Percentiles rank a stretch among this genome's conserved stretches.
These are phyloP conservation scores for Dicentrarchus labrax DNA, from an alignment of 2,113 vertebrate species.

Conservation along the genomic window DNA sequence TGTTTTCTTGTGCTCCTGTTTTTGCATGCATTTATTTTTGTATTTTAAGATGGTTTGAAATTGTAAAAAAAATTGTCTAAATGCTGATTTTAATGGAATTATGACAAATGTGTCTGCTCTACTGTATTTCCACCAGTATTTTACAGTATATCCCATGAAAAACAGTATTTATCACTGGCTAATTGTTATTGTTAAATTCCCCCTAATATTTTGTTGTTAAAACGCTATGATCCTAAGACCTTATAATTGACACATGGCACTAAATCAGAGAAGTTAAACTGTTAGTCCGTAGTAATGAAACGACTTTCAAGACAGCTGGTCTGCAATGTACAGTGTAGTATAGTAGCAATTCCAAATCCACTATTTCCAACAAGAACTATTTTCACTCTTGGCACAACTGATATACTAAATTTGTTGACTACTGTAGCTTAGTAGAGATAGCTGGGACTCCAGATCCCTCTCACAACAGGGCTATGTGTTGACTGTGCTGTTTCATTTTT, in stretches of 20 bases:
- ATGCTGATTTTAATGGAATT: constrained; percentile 50
- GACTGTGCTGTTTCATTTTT: constrained; percentile 18
- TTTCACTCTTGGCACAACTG: constrained; percentile 26
- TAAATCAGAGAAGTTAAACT: constrained; percentile 33
- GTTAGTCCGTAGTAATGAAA: constrained; percentile 16
- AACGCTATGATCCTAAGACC: constrained; percentile 26
- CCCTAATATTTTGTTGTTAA: constrained; percentile 7
- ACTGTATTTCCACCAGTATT: constrained; percentile 50
- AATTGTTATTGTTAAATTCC: constrained; percentile 6
- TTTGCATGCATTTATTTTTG: constrained; percentile 73
- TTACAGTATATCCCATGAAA: constrained; percentile 35
- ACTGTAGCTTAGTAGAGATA: constrained; percentile 19
- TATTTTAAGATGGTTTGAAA: constrained; percentile 49
- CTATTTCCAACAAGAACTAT: constrained; percentile 19
- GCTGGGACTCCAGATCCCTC: constrained; percentile 9
- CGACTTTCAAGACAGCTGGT: constrained; percentile 73
- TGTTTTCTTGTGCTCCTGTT: constrained; percentile 47
- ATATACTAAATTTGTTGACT: constrained; percentile 31
- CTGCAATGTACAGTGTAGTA: constrained; percentile 68
- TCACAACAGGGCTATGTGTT: constrained; percentile 29
- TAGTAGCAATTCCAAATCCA: constrained; percentile 36
- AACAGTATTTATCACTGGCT: constrained; percentile 52
- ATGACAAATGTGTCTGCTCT: constrained; percentile 38
- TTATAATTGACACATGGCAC: constrained; percentile 20
- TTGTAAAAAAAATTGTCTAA: constrained; percentile 26